phyloP scores from a whole-genome alignment of 2,888 invertebrate species.

The Luperina testacea region DNA sequence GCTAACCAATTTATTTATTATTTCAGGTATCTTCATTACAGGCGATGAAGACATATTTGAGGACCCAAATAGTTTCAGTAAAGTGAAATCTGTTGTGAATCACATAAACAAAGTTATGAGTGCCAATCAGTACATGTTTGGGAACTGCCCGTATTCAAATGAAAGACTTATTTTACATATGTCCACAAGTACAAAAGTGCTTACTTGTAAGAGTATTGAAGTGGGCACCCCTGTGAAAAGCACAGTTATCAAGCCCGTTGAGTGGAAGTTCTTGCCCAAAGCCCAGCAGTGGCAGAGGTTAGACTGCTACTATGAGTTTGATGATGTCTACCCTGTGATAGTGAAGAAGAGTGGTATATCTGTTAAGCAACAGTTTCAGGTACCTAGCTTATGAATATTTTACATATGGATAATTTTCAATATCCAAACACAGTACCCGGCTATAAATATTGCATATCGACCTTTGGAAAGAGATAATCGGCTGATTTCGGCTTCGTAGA shows the following conservation, averaged over 20 bases:
- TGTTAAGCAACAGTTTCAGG: slow-evolving; percentile 93
- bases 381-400: slow-evolving; percentile 69
- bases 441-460: too few relatives aligned
- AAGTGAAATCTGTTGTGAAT: slow-evolving; percentile 90
- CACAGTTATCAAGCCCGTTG: slow-evolving; percentile 91
- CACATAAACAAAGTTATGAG: slow-evolving; percentile 90
- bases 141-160: slow-evolving; percentile 86
- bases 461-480: too few relatives aligned
- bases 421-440: neutral
- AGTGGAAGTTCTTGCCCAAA: slow-evolving; percentile 94
- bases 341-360: slow-evolving; percentile 91
- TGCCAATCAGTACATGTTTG: slow-evolving; percentile 90
- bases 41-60: slow-evolving; percentile 92
- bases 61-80: slow-evolving; percentile 88
- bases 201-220: slow-evolving; percentile 92
- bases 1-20: neutral
- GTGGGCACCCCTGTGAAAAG: slow-evolving; percentile 81
- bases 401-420: neutral
- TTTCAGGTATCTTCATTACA: slow-evolving; percentile 93
- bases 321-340: slow-evolving; percentile 93
- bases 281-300: slow-evolving; percentile 93
- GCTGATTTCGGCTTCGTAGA: too few relatives aligned
- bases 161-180: slow-evolving; percentile 93
- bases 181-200: slow-evolving; percentile 87
- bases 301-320: slow-evolving; percentile 94